These are phyloP conservation scores for Ceriagrion tenellum DNA, from an alignment of 2,888 invertebrate species.

Conservation along the genomic window DNA sequence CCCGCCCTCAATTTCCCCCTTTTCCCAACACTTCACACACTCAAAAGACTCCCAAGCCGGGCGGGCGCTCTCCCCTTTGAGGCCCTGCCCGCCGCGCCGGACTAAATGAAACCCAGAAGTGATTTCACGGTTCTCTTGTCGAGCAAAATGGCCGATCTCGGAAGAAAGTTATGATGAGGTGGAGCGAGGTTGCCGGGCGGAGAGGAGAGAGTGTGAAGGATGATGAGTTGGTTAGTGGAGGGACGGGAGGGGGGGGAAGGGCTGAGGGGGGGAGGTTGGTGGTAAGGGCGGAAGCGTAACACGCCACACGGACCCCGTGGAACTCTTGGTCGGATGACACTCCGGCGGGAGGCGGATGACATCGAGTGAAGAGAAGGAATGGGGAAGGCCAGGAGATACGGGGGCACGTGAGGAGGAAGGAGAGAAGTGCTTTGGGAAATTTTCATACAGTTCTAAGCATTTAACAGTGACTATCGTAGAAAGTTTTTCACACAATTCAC, in stretches of 20 bases:
- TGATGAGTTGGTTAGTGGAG: not conserved
- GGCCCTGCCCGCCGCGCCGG: not conserved
- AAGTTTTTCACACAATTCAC: too few relatives aligned
- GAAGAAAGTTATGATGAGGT: constrained; percentile 60
- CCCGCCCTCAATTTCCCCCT: not conserved
- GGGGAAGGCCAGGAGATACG: not conserved
- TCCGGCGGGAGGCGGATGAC: not conserved
- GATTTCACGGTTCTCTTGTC: constrained; percentile 62
- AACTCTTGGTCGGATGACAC: too few relatives aligned
- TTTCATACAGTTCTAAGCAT: too few relatives aligned
- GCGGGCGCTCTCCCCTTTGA: not conserved
- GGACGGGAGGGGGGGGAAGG: too few relatives aligned
- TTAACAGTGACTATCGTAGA: too few relatives aligned
- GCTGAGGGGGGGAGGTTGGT: not conserved
- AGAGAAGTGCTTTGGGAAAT: not conserved
- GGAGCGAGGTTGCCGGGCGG: not conserved
- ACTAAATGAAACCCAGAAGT: constrained; percentile 63
- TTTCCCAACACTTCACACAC: not conserved
- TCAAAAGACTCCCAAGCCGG: not conserved
- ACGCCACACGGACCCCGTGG: too few relatives aligned
- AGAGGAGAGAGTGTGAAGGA: not conserved
- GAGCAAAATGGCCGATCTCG: constrained; percentile 62
- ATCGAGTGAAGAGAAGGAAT: not conserved
- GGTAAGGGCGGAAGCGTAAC: not conserved
- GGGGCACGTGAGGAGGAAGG: not conserved